These are phyloP conservation scores for Pleuronectes platessa DNA, from an alignment of 2,113 vertebrate species.

Conservation along the genomic window DNA sequence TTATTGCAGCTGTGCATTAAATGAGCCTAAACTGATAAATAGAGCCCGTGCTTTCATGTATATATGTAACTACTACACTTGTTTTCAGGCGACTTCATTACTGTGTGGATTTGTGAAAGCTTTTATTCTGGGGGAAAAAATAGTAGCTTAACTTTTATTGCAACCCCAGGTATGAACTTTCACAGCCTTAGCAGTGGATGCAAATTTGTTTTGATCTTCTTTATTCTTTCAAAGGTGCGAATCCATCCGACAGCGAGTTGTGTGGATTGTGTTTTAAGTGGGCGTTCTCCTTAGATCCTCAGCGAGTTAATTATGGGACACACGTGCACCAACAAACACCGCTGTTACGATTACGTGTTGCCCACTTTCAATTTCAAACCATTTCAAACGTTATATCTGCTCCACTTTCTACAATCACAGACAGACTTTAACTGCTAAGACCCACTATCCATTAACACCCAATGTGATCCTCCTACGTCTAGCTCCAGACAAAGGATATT, in stretches of 20 bases:
- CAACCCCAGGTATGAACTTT: no score
- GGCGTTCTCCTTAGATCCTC: background rate
- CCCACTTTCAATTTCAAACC: background rate
- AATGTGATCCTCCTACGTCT: background rate
- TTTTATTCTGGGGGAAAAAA: background rate
- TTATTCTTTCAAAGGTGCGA: background rate
- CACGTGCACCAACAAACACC: background rate
- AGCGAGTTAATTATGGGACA: background rate
- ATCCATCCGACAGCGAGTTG: background rate
- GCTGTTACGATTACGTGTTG: background rate
- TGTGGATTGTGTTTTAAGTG: background rate
- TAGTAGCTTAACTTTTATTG: no score
- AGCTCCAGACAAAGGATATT: background rate
- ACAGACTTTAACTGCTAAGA: background rate
- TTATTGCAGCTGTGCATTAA: constrained; percentile 13
- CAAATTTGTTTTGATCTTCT: background rate
- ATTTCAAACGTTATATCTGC: background rate
- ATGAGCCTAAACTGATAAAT: constrained; percentile 11
- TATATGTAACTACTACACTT: background rate
- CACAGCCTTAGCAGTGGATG: background rate
- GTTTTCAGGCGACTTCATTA: background rate
- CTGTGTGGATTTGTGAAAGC: background rate
- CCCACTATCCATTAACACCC: background rate
- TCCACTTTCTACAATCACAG: background rate
- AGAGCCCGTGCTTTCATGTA: background rate